Evolutionary conservation across 1,140 invertebrate species (phyloP).

Genomic region (Diachasma alloeum): DNA sequence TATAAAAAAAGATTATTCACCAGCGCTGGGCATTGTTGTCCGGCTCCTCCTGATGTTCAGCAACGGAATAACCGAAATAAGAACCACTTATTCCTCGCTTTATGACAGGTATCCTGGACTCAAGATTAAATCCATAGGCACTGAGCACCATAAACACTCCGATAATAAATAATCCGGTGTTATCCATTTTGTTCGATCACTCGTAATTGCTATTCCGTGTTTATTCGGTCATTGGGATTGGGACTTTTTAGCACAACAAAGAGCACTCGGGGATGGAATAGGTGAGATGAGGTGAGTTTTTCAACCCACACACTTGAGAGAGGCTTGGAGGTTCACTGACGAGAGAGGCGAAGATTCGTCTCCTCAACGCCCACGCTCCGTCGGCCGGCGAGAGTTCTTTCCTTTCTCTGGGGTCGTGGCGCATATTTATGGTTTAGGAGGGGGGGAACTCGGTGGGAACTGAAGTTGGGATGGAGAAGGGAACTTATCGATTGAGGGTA

Average conservation of each 20-base stretch:
- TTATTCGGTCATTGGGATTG: neutral
- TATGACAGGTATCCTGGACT: constrained; percentile 83
- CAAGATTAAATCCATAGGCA: constrained; percentile 78
- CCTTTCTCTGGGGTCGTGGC: neutral
- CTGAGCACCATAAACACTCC: neutral
- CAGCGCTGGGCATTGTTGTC: constrained; percentile 65
- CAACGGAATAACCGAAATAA: constrained; percentile 91
- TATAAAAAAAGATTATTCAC: constrained; percentile 23
- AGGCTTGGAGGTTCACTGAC: neutral
- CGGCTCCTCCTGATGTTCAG: constrained; percentile 75
- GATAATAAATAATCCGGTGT: neutral
- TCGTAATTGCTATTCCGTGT: no score
- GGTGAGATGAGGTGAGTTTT: no score
- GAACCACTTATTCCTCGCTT: constrained; percentile 76
- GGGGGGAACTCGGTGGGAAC: neutral
- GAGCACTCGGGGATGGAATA: neutral
- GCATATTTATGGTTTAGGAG: neutral
- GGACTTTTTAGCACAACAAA: neutral
- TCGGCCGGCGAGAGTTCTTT: neutral
- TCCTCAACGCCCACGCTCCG: neutral
- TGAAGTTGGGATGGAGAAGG: neutral
- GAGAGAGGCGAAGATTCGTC: neutral
- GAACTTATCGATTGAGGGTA: no score
- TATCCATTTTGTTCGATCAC: neutral
- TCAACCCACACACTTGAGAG: neutral